Percentiles rank a stretch among this genome's conserved stretches.
Conservation (phyloP, 2,113 vertebrate genomes). For the Dromaius novaehollandiae region DNA sequence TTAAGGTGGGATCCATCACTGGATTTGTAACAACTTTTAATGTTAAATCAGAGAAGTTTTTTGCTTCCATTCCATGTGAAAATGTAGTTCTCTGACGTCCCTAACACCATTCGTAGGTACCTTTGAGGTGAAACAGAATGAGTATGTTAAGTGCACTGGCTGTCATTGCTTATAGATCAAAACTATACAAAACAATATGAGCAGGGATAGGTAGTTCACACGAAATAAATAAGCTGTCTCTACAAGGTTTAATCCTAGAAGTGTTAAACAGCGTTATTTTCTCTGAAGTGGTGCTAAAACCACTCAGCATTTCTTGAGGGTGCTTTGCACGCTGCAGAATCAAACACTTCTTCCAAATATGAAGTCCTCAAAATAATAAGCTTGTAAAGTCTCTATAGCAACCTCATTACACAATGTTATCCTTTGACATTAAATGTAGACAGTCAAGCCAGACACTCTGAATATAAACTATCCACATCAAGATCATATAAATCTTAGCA, state of each 20-base stretch:
- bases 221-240: background rate
- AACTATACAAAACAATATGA: background rate
- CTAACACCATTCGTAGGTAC: background rate
- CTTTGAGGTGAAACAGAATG: background rate
- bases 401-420: background rate
- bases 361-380: background rate
- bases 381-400: background rate
- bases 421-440: conserved; percentile 44
- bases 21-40: background rate
- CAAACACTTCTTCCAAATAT: background rate
- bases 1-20: background rate
- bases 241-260: background rate
- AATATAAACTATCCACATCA: background rate
- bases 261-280: background rate
- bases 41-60: background rate
- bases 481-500: conserved; percentile 27
- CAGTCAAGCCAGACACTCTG: background rate
- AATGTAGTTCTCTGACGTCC: background rate
- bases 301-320: rapidly evolving
- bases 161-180: background rate
- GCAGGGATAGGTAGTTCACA: background rate
- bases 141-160: background rate
- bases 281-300: background rate
- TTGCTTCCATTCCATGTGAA: background rate
- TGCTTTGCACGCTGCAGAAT: background rate